phyloP scores from a whole-genome alignment of 2,113 vertebrate genomes.

The Salvelinus sp. region DNA sequence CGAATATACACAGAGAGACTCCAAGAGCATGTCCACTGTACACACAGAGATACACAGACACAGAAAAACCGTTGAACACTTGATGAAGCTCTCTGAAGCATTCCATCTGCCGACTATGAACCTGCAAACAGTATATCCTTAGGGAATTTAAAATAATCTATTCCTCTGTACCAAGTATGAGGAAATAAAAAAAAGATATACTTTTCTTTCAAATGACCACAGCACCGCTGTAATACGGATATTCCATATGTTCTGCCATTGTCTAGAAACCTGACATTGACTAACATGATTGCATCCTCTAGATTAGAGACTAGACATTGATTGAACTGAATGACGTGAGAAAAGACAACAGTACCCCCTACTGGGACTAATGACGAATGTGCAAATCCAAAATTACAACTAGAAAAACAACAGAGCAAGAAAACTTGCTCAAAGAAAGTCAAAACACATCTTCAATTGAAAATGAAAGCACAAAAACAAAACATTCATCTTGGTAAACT shows the following conservation, averaged over 20 bases:
- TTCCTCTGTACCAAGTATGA: too few relatives aligned
- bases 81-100: not conserved
- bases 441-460: not conserved
- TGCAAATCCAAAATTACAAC: not conserved
- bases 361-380: constrained; percentile 28
- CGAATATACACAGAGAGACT: constrained; percentile 4
- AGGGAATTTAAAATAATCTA: too few relatives aligned
- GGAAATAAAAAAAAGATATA: too few relatives aligned
- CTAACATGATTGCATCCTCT: too few relatives aligned
- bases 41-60: not conserved
- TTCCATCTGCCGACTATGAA: too few relatives aligned
- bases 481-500: not conserved
- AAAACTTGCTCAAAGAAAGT: not conserved
- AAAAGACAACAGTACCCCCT: constrained; percentile 45
- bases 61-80: not conserved
- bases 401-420: not conserved
- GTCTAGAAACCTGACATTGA: too few relatives aligned
- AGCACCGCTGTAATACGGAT: too few relatives aligned
- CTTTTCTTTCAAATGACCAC: too few relatives aligned
- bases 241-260: too few relatives aligned
- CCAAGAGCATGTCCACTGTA: not conserved
- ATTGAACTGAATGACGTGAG: not conserved
- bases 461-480: constrained; percentile 1
- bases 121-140: too few relatives aligned
- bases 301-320: too few relatives aligned